Conservation (phyloP, 2,888 invertebrate species). For the Hydriomena furcata region DNA sequence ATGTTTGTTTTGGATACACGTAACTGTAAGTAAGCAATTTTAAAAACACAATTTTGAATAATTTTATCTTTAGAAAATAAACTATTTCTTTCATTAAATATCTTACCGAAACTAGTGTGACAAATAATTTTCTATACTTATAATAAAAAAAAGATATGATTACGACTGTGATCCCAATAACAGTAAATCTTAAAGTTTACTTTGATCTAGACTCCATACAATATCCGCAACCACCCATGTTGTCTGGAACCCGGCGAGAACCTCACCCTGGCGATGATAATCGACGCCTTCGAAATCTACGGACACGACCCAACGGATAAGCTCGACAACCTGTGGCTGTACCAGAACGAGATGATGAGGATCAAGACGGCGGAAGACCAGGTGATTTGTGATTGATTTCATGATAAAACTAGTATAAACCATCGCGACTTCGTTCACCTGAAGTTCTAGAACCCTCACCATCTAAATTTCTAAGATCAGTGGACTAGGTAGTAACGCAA, state of each 20-base stretch:
- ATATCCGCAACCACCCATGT: conserved; percentile 73
- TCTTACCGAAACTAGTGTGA: too few relatives aligned
- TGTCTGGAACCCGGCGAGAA: conserved; percentile 65
- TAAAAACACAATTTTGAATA: background rate
- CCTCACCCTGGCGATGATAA: conserved; percentile 75
- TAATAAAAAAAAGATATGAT: too few relatives aligned
- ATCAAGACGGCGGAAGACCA: conserved; percentile 76
- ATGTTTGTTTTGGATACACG: conserved; percentile 59
- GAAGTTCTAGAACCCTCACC: too few relatives aligned
- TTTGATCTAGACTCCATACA: conserved; percentile 48
- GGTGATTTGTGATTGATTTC: conserved; percentile 45
- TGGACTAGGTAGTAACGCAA: too few relatives aligned
- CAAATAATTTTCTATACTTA: too few relatives aligned
- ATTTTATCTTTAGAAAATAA: too few relatives aligned
- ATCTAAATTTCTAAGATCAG: too few relatives aligned
- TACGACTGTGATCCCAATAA: too few relatives aligned
- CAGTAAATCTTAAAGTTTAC: too few relatives aligned
- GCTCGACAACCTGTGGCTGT: conserved; percentile 70
- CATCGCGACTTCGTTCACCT: too few relatives aligned
- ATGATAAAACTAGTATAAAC: too few relatives aligned
- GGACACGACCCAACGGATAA: conserved; percentile 78
- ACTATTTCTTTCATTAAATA: too few relatives aligned
- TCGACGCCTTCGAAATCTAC: conserved; percentile 78
- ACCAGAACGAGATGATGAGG: conserved; percentile 73
- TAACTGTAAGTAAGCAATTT: conserved; percentile 56